Percentiles rank a stretch among this genome's conserved stretches.
phyloP scores from a whole-genome alignment of 2,113 vertebrate genomes.

The Psittacara wagleri region DNA sequence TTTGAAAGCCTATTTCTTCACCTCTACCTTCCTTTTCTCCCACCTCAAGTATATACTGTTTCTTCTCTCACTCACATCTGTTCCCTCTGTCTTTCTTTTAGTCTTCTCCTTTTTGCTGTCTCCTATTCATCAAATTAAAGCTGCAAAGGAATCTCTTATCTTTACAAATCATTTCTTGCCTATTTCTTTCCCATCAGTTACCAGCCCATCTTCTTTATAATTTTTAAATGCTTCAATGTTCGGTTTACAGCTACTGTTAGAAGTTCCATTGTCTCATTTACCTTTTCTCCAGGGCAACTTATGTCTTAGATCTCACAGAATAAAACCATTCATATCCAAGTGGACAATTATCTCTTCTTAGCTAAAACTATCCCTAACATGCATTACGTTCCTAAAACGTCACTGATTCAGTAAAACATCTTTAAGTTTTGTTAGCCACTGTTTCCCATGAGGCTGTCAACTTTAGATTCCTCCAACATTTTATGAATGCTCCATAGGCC shows the following conservation, averaged over 20 bases:
- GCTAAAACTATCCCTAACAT: background rate
- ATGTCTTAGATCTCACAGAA: background rate
- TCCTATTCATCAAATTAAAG: background rate
- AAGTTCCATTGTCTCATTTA: background rate
- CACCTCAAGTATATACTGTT: background rate
- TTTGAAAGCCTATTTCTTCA: background rate
- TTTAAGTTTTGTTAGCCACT: background rate
- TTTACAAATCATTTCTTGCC: background rate
- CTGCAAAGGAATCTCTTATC: background rate
- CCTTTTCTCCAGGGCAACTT: background rate
- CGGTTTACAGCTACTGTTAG: background rate
- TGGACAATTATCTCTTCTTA: background rate
- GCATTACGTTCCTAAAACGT: background rate
- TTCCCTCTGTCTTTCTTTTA: background rate
- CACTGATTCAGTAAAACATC: background rate
- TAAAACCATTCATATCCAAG: background rate
- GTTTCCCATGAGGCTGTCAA: background rate
- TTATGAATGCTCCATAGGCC: background rate
- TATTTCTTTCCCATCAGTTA: background rate
- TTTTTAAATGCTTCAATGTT: background rate
- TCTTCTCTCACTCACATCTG: background rate
- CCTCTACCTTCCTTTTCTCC: background rate
- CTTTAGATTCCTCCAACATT: background rate
- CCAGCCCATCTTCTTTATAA: background rate
- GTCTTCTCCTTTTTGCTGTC: background rate